Conservation (phyloP, 1,140 invertebrate species). For the Pseudomyrmex pallidus region DNA sequence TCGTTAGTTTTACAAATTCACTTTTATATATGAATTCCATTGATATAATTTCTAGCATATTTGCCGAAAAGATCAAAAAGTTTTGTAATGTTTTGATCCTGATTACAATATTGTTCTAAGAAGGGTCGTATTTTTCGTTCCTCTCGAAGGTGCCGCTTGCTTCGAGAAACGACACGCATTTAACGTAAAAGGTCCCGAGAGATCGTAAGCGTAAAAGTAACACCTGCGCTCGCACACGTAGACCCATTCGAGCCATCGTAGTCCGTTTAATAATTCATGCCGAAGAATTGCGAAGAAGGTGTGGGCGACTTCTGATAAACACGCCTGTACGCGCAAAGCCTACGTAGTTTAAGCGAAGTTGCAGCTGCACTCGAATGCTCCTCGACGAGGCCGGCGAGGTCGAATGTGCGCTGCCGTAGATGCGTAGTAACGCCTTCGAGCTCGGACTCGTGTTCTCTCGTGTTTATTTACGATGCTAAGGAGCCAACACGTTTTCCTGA, state of each 20-base stretch:
- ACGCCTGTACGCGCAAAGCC: conserved; percentile 23
- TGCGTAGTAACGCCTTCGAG: neutral
- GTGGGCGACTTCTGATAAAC: conserved; percentile 63
- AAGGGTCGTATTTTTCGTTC: neutral
- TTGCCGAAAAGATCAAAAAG: neutral
- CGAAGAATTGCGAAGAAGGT: neutral
- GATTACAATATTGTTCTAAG: neutral
- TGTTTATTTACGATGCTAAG: conserved; percentile 65
- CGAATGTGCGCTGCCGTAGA: conserved; percentile 1
- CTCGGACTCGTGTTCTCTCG: conserved; percentile 34
- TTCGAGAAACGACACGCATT: conserved; percentile 15
- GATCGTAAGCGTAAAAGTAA: conserved; percentile 30
- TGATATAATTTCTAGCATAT: neutral
- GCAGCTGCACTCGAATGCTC: conserved; percentile 34
- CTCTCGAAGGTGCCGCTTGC: neutral
- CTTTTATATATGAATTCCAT: neutral
- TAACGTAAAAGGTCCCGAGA: conserved; percentile 31
- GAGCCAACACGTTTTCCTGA: conserved; percentile 67
- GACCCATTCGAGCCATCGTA: conserved; percentile 4
- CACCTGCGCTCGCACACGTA: conserved; percentile 19
- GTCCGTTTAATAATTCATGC: conserved; percentile 67
- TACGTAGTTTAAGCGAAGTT: conserved; percentile 26
- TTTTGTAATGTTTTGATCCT: no score
- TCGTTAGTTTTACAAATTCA: neutral
- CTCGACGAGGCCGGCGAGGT: neutral